Base-by-base conservation (phyloP, 2,888 invertebrate genomes). In the Seira sanloemensis region DNA sequence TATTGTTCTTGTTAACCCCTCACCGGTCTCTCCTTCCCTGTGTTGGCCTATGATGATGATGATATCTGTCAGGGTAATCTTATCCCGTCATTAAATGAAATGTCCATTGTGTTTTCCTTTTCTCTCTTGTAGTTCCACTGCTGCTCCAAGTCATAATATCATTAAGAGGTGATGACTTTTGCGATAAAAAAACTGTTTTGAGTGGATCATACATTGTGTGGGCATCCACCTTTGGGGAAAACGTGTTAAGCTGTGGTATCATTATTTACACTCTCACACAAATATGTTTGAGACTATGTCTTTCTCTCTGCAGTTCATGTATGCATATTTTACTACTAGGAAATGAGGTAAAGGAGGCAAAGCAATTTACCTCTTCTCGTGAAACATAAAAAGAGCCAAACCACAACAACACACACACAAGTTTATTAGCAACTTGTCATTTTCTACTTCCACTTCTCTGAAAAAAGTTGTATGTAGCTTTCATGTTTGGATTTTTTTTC, bases 261-360 rank as follows among this genome's bases (percentile, higher is more conserved):
- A 58, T 58, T 58, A 58, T 58, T 58, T 18, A 24, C 26, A 9
- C 26, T 54, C 18, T 23, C 23, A 19, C 24, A 24, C n/a, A 18
- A 58, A 58, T 4, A 58, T 58, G 58, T 58, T 58, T n/a, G n/a
- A n/a, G 9, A 16, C 18, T 37, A 37, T 18, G 25, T 19, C 54
- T 26, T 18, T 76, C 5, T 25, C 7, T 62, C 26, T 58, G 58
- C 58, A 58, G 27, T 12, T 50, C 66, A 54, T 5, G n/a, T 26
- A 16, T 25, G 24, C 50, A n/a, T 37, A 66, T 65, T 58, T 7
- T 18, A 18, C 65, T 75, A 24, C n/a, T 37, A 21, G 37, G 65
- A 77, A 77, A 77, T 69, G 77, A 54, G 77, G 77, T 76, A 67
- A 77, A 77, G 67, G 12, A 67, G 77, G 58, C 68, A 69, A 69